phyloP scores from a whole-genome alignment of 2,888 invertebrate genomes.

The Resseliella maxima region DNA sequence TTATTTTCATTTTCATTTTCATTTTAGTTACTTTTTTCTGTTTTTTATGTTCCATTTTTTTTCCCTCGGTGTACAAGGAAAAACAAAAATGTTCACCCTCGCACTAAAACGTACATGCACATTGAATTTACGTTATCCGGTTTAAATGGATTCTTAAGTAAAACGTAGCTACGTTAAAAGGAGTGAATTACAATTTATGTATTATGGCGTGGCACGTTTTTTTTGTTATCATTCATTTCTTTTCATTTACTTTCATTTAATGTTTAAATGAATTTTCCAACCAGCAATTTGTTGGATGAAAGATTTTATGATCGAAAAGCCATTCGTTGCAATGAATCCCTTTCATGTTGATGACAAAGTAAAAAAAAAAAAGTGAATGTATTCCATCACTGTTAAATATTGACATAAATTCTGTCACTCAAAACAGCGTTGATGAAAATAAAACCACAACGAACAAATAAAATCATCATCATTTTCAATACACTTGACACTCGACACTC shows the following conservation, averaged over 20 bases:
- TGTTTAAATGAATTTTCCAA: too few species aligned
- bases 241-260: not conserved
- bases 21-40: not conserved
- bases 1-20: not conserved
- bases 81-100: not conserved
- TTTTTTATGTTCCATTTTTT: not conserved
- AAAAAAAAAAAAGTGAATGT: not conserved
- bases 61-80: too few species aligned
- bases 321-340: not conserved
- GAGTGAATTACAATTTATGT: slow-evolving; percentile 4
- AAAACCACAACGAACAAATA: not conserved
- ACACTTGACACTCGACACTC: not conserved
- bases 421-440: not conserved
- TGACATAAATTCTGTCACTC: slow-evolving; percentile 31
- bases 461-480: not conserved
- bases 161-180: not conserved
- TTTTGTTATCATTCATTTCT: not conserved
- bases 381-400: not conserved
- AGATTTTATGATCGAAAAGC: slow-evolving; percentile 38
- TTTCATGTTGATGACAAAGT: not conserved
- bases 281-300: slow-evolving; percentile 2
- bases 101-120: not conserved
- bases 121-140: slow-evolving; percentile 41
- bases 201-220: not conserved
- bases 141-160: not conserved